These are phyloP conservation scores for Leptopilina syphax DNA, from an alignment of 2,888 invertebrate species.

Conservation along the genomic window DNA sequence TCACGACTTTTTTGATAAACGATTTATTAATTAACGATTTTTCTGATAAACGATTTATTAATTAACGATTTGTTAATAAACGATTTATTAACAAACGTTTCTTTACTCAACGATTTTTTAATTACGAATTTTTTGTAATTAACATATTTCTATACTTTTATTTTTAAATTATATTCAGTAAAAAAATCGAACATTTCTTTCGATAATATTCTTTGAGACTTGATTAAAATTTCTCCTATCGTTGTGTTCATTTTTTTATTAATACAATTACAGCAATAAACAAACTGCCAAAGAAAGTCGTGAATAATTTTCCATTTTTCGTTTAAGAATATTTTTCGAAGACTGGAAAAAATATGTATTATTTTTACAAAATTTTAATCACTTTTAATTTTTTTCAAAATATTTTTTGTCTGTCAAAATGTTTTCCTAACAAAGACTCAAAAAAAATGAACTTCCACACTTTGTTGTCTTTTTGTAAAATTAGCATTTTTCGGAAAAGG, in stretches of 20 bases:
- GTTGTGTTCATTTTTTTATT: background rate
- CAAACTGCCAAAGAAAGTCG: background rate
- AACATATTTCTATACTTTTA: too few relatives aligned
- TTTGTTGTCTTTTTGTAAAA: background rate
- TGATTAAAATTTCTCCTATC: background rate
- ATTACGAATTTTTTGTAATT: too few relatives aligned
- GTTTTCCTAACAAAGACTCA: conserved; percentile 13
- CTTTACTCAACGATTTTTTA: too few relatives aligned
- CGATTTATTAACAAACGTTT: too few relatives aligned
- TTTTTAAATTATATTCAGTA: too few relatives aligned
- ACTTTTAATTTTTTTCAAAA: background rate
- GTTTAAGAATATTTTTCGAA: background rate
- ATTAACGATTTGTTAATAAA: too few relatives aligned
- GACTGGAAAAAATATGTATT: background rate
- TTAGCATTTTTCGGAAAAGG: background rate
- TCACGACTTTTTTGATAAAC: too few relatives aligned
- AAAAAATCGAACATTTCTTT: background rate
- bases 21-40: too few relatives aligned
- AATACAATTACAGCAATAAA: background rate
- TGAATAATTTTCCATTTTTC: background rate
- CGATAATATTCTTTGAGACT: background rate
- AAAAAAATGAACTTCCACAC: background rate
- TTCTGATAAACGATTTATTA: too few relatives aligned
- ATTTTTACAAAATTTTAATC: background rate
- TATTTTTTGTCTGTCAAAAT: conserved; percentile 1